phyloP scores from a whole-genome alignment of 2,113 vertebrate species.

The Orycteropus afer region DNA sequence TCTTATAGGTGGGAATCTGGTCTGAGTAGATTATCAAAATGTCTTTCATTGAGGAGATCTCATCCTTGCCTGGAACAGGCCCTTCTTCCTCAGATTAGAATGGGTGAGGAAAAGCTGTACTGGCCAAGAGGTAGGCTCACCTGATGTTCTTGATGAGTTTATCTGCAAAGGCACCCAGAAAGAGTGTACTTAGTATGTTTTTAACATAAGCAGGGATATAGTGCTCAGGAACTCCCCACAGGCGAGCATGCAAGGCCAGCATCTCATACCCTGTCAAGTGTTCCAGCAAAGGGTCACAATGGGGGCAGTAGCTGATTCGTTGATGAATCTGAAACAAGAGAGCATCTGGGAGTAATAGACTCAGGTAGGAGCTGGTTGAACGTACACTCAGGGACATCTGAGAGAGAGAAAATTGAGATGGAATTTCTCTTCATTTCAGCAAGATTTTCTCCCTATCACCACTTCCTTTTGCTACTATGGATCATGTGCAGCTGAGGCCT shows the following conservation, averaged over 20 bases:
- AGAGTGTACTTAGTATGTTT: constrained; percentile 93
- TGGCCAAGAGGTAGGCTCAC: constrained; percentile 74
- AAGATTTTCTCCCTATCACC: not conserved
- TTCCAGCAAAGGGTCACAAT: constrained; percentile 93
- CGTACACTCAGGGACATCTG: not conserved
- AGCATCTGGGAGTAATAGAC: not conserved
- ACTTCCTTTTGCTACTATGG: not conserved
- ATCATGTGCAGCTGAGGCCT: not conserved
- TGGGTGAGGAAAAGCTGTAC: too few species aligned
- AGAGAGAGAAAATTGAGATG: not conserved
- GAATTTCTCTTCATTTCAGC: not conserved
- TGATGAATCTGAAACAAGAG: constrained; percentile 89
- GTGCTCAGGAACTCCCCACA: constrained; percentile 86
- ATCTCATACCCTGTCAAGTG: constrained; percentile 94
- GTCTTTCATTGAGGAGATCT: not conserved
- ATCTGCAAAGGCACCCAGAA: constrained; percentile 84
- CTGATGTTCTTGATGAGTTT: constrained; percentile 87
- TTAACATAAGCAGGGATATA: constrained; percentile 93
- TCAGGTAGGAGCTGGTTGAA: not conserved
- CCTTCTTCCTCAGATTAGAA: not conserved
- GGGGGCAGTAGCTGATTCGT: constrained; percentile 94
- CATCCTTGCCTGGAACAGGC: not conserved
- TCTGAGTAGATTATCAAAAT: not conserved
- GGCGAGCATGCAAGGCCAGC: constrained; percentile 85
- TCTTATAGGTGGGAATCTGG: not conserved